Evolutionary conservation across 1,140 invertebrate genomes (phyloP), one percentile per base, ranked within the genome.

Genomic region (Drosophila bocki): DNA sequence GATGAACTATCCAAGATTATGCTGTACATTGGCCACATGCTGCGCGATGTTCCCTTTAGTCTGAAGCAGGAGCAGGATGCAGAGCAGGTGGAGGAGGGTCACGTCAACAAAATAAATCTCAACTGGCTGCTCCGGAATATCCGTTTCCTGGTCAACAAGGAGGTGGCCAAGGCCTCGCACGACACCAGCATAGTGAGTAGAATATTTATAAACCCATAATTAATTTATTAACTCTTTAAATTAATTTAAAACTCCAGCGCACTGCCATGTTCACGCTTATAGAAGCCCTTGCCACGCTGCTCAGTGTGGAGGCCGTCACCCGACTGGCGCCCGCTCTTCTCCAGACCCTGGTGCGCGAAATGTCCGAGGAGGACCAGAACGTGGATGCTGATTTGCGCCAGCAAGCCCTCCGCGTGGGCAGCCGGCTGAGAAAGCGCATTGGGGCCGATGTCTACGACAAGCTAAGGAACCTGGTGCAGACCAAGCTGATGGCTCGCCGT

Each of bases 1-100:
- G 95, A 96, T 80, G 94, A 96, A 88, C 94, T 96, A 17, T 94
- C 96, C 4, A 97, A 96, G 90, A 96, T 97, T 91, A 92, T 97
- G 47, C 93, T 97, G 11, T 96, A 95, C 77, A 92, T 97, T 19
- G 95, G 95, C 0, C 95, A 94, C 87, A 94, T 96, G 48, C 85
- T 96, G 2, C 93, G 94, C 68, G 93, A 93, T 32, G 57, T 95
- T 75, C 88, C 94, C 70, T 87, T 92, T 7, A 82, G 57, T 35
- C 48, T 82, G 0, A 93, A 93, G 48, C 72, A 77, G 71, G 86
- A 92, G 37, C 72, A 67, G 7, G 29, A 85, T 29, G 29, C 51
- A 11, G 47, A 80, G 22, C 56, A 56, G 3, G 59, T 32, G 15
- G 76, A 87, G 15, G 76, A 87, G 3, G 61, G 50, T 6, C 50